Evolutionary conservation across 2,888 invertebrate species (phyloP).

Genomic region (Drosophila anomalata): DNA sequence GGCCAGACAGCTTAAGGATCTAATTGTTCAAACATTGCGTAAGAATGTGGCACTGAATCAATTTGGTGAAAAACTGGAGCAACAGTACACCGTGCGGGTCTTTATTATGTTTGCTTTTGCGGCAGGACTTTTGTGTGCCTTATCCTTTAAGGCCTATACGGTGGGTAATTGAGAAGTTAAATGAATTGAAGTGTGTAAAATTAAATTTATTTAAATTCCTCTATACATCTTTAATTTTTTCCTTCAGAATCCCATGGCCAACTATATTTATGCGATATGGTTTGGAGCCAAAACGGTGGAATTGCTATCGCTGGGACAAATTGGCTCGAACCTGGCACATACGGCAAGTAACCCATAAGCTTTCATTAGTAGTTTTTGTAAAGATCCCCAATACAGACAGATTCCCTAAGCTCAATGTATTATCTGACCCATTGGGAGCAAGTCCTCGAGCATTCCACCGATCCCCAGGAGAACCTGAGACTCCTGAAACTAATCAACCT

Average conservation of each 20-base stretch:
- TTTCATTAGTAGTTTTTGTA: not conserved
- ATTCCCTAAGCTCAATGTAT: slow-evolving; percentile 71
- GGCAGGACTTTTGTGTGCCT: slow-evolving; percentile 66
- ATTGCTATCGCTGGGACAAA: slow-evolving; percentile 61
- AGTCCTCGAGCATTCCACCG: slow-evolving; percentile 61
- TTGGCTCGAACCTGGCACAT: slow-evolving; percentile 67
- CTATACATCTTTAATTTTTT: not conserved
- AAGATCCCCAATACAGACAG: slow-evolving; percentile 53
- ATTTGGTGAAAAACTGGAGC: slow-evolving; percentile 67
- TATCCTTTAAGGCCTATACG: slow-evolving; percentile 75
- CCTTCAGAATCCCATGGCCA: slow-evolving; percentile 67
- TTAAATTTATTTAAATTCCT: not conserved
- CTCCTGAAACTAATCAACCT: slow-evolving; percentile 68
- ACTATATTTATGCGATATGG: slow-evolving; percentile 66
- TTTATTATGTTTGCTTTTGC: slow-evolving; percentile 75
- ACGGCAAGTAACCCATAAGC: slow-evolving; percentile 52
- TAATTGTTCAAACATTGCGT: slow-evolving; percentile 51
- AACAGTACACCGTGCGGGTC: slow-evolving; percentile 68
- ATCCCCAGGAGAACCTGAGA: slow-evolving; percentile 63
- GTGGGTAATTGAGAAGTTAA: slow-evolving; percentile 34
- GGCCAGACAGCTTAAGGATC: slow-evolving; percentile 53
- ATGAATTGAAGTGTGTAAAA: not conserved
- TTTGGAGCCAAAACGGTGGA: slow-evolving; percentile 69
- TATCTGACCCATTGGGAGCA: slow-evolving; percentile 74
- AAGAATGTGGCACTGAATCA: slow-evolving; percentile 61